Conservation (phyloP, 2,113 vertebrate species). For the Calyptomena viridis region DNA sequence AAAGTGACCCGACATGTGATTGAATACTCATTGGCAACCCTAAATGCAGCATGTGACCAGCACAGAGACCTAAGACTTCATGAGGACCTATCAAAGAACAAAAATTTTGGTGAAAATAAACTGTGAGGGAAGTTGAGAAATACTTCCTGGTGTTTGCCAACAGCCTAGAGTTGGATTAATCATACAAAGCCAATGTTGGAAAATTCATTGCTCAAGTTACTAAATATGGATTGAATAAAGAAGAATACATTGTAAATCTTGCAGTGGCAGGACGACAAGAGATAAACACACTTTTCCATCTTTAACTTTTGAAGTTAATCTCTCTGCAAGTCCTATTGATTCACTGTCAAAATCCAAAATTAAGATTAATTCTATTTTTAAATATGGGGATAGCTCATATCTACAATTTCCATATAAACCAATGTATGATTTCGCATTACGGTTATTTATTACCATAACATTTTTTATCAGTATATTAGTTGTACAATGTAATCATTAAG, state of each 20-base stretch:
- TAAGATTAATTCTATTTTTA: background rate
- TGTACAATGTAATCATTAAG: background rate
- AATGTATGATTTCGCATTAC: background rate
- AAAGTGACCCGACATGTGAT: background rate
- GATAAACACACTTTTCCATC: conserved; percentile 13
- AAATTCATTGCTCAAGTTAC: conserved; percentile 6
- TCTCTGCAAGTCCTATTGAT: background rate
- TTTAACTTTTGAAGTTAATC: background rate
- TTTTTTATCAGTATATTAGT: background rate
- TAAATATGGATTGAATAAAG: conserved; percentile 2
- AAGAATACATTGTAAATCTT: background rate
- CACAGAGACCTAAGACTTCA: background rate
- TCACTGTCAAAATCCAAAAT: background rate
- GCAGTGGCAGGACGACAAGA: background rate
- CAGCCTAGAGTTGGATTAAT: background rate
- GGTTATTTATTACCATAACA: background rate
- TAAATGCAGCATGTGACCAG: background rate
- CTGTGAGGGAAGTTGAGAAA: background rate
- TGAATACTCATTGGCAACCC: background rate
- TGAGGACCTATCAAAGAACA: background rate
- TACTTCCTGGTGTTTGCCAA: conserved; percentile 6
- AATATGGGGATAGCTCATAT: background rate
- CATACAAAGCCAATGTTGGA: background rate
- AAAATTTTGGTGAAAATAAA: background rate
- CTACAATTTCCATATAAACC: background rate